These are phyloP conservation scores for Nasonia longicornis DNA, from an alignment of 1,140 invertebrate genomes.

Conservation along the genomic window DNA sequence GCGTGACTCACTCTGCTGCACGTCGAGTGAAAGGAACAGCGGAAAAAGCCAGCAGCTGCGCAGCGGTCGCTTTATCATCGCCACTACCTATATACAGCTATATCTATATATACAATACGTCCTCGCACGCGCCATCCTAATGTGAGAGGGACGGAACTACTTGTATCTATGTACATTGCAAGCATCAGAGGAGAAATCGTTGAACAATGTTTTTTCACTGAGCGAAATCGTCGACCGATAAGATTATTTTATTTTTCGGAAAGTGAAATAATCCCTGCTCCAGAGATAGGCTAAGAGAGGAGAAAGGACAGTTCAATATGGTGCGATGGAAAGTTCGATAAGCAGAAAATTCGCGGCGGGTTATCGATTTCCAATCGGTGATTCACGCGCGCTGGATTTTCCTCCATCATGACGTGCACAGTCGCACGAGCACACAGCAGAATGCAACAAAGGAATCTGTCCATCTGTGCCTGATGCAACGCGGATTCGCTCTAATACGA, in stretches of 20 bases:
- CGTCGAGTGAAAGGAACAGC: slow-evolving; percentile 28
- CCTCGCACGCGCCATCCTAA: not conserved
- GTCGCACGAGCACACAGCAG: no score
- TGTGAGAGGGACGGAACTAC: no score
- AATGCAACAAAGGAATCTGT: not conserved
- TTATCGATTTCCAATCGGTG: not conserved
- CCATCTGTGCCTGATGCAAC: not conserved
- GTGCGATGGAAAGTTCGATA: not conserved
- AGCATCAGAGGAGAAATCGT: no score
- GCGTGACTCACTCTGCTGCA: not conserved
- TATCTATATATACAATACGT: not conserved
- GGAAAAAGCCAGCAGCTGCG: slow-evolving; percentile 14
- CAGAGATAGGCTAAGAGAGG: not conserved
- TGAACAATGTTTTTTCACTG: no score
- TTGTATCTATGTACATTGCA: no score
- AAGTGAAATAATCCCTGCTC: not conserved
- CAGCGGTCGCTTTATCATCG: not conserved
- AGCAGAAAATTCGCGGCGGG: not conserved
- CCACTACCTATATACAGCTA: not conserved
- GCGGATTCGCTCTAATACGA: not conserved
- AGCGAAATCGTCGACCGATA: not conserved
- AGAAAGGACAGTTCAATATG: not conserved
- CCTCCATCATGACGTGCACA: not conserved
- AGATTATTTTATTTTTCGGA: not conserved
- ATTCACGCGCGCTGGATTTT: not conserved